phyloP scores from a whole-genome alignment of 1,140 invertebrate genomes.

The Episyrphus balteatus region DNA sequence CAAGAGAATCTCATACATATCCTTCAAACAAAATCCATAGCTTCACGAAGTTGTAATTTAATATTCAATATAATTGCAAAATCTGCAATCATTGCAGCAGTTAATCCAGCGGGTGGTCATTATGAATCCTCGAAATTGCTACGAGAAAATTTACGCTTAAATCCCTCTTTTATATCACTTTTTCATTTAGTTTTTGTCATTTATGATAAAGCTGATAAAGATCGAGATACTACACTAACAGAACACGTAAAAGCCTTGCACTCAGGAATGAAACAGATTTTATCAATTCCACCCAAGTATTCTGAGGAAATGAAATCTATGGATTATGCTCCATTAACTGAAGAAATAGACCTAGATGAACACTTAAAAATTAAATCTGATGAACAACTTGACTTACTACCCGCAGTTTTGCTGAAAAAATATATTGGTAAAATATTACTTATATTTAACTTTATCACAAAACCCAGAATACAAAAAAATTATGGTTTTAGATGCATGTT shows the following conservation, averaged over 20 bases:
- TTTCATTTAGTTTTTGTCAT: constrained; percentile 92
- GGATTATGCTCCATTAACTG: constrained; percentile 5
- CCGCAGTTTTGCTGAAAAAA: constrained; percentile 66
- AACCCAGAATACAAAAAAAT: too few species aligned
- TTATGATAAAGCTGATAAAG: constrained; percentile 67
- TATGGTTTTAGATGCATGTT: too few species aligned
- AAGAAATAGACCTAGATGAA: constrained; percentile 38
- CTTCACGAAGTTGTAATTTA: constrained; percentile 79
- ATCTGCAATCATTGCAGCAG: constrained; percentile 80
- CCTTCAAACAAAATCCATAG: constrained; percentile 90
- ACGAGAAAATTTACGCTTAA: constrained; percentile 81
- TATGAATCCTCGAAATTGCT: constrained; percentile 83
- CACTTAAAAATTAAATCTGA: constrained; percentile 48
- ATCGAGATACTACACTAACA: constrained; percentile 38
- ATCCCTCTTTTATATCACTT: constrained; percentile 72
- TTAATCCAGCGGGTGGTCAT: constrained; percentile 80
- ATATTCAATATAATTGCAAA: constrained; percentile 67
- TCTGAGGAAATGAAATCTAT: constrained; percentile 10
- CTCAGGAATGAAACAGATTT: constrained; percentile 20
- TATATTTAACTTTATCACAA: too few species aligned
- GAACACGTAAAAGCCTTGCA: constrained; percentile 26
- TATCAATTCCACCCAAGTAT: constrained; percentile 15
- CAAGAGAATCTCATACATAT: constrained; percentile 77
- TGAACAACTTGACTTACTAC: constrained; percentile 59
- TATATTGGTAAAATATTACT: constrained; percentile 51